Base-by-base conservation (phyloP, 2,888 invertebrate genomes). In the Linnaemya tessellans region DNA sequence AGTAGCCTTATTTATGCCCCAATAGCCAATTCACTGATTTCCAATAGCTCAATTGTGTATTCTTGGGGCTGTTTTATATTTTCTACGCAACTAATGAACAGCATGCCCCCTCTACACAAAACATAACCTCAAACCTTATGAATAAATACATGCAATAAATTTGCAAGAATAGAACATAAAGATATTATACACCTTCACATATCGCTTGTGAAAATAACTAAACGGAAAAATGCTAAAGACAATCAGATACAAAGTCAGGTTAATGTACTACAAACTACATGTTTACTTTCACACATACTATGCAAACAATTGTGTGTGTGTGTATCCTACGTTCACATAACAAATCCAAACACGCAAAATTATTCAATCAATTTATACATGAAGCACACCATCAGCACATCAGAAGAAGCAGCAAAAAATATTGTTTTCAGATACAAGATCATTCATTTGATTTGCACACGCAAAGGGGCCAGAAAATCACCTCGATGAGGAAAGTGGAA, bases 301-400 rank as follows among this genome's bases (percentile, higher is more conserved):
- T 20, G 3, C 41, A 20, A 10, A 43, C 9, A 22, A 8, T 11
- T 18, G n/a, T 38, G 54, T 20, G 51, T 62, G 13, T 60, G 18
- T 11, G n/a, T 56, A 25, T 43, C 35, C 3, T 58, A 8, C 35
- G 18, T 20, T 9, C 25, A 65, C 35, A n/a, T 43, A 15, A 13
- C 49, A 22, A 78, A 51, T 13, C 51, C 62, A 67, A 70, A 78
- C 70, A 74, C 74, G 60, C 62, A 84, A 82, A 82, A 84, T 81
- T 79, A 80, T 80, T 83, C 80, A 86, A 86, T 84, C 78, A 86
- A 83, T 80, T 80, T 80, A 46, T 80, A 83, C 80, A 80, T 78
- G 41, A 64, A 58, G 78, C 78, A 84, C 77, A 74, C n/a, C 70
- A 79, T 60, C 38, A 43, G 35, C n/a, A 51, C 56, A 54, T 73